Conservation (phyloP, 2,888 invertebrate species). For the Eumacrocentrus americanus region DNA sequence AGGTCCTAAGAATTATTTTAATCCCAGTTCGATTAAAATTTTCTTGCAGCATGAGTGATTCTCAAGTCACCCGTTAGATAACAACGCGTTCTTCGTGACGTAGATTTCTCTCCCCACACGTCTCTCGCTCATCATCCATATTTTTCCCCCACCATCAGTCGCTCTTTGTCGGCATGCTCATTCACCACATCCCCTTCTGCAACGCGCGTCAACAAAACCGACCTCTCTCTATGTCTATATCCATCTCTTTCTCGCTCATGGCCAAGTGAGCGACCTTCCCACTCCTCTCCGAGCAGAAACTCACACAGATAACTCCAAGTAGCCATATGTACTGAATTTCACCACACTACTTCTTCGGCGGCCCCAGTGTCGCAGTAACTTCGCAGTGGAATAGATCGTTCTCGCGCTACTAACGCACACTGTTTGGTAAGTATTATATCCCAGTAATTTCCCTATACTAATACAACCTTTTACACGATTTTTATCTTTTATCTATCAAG, state of each 20-base stretch:
- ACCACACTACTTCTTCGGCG: constrained; percentile 35
- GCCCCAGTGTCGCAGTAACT: constrained; percentile 48
- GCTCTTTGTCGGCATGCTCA: neutral
- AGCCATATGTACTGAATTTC: constrained; percentile 41
- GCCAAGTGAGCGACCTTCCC: constrained; percentile 37
- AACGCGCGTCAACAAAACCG: constrained; percentile 23
- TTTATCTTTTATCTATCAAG: no score
- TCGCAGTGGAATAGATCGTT: constrained; percentile 38
- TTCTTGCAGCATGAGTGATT: no score
- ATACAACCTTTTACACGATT: no score
- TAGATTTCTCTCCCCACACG: neutral
- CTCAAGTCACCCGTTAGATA: neutral
- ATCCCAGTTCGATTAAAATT: no score
- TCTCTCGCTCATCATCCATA: constrained; percentile 1
- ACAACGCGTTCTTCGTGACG: constrained; percentile 3
- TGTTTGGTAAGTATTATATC: constrained; percentile 37
- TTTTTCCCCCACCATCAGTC: neutral
- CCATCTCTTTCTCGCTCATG: constrained; percentile 27
- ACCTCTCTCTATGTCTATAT: constrained; percentile 18
- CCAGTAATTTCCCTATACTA: no score
- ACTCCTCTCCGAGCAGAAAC: constrained; percentile 23
- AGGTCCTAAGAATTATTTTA: no score
- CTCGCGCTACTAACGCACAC: constrained; percentile 29
- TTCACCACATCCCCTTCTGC: constrained; percentile 7
- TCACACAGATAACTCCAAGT: constrained; percentile 19